Base-by-base conservation (phyloP, 1,140 invertebrate genomes). In the Hylaeus anthracinus region DNA sequence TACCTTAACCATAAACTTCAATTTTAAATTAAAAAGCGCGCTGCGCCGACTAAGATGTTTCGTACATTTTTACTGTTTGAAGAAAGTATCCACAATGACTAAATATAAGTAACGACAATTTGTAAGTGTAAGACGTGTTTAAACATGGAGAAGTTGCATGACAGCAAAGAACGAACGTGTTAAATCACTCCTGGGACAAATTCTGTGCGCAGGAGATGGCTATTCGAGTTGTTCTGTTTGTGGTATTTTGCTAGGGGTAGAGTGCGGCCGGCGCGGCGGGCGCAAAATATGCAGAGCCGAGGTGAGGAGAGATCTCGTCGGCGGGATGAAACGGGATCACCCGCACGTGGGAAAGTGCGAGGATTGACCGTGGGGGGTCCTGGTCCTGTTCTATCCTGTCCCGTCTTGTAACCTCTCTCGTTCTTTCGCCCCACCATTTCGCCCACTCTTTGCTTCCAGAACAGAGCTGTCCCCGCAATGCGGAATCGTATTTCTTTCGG, bases 301-400 rank as follows among this genome's bases (percentile, higher is more conserved):
- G 87, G 87, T 89, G 90, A 90, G 85, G 87, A 90, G 89, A 83
- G 70, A 88, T 79, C 82, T 88, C 60, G 91, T 90, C 91, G 91
- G 91, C 88, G 89, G 89, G 92, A 92, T 92, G 89, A 93, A 93
- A 93, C 91, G 89, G 86, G 92, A 92, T 93, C 92, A 92, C 92
- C 92, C 92, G 91, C 90, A 93, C 91, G 92, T 92, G 92, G 92
- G 92, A 92, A 92, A 93, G 91, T 93, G 92, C 91, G 91, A 93
- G 91, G 87, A 90, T 88, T 88, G 88, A 89, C 92, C 90, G 91
- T 92, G 91, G 91, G 91, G 90, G 91, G 91, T 91, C 92, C 83
- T 87, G 85, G 86, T 88, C 85, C 88, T 86, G 82, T 86, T 86
- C 86, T 90, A 88, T 90, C 89, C 86, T 87, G 78, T 83, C 87